A percentile compares a stretch with the other conserved stretches of the same genome.
Conservation (phyloP, 2,797 vertebrate genomes). For the Emys orbicularis region DNA sequence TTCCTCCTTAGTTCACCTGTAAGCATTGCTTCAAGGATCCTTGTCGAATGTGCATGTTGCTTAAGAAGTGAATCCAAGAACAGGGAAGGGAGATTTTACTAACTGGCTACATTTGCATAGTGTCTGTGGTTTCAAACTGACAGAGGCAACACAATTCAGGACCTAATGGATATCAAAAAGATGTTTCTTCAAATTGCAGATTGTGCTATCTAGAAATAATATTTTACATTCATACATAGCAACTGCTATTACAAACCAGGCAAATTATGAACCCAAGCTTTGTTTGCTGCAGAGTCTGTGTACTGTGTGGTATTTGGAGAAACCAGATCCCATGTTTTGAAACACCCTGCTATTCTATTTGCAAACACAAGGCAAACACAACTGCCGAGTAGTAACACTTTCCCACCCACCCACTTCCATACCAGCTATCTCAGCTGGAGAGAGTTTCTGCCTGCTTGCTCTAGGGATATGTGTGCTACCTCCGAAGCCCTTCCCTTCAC, state of each 20-base stretch:
- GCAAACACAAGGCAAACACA: background rate
- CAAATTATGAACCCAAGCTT: background rate
- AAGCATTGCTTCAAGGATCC: background rate
- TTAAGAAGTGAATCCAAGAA: slow-evolving; percentile 18
- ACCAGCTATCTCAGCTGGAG: background rate
- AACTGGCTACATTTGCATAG: background rate
- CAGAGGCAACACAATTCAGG: background rate
- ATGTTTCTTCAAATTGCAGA: background rate
- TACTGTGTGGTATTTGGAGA: background rate
- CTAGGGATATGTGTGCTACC: background rate
- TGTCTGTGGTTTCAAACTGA: background rate
- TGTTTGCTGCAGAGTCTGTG: background rate
- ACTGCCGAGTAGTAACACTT: background rate
- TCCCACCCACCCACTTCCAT: slow-evolving; percentile 4
- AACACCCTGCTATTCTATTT: slow-evolving; percentile 16
- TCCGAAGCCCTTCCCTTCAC: background rate
- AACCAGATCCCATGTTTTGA: background rate
- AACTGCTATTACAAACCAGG: background rate
- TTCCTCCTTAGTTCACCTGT: background rate
- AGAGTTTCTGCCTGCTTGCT: background rate
- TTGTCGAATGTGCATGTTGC: background rate
- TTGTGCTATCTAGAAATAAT: background rate
- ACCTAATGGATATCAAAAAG: background rate
- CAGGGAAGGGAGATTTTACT: slow-evolving; percentile 4
- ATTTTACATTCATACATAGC: background rate